These are phyloP conservation scores for Diplodus sargus DNA, from an alignment of 2,797 vertebrate species.

Conservation along the genomic window DNA sequence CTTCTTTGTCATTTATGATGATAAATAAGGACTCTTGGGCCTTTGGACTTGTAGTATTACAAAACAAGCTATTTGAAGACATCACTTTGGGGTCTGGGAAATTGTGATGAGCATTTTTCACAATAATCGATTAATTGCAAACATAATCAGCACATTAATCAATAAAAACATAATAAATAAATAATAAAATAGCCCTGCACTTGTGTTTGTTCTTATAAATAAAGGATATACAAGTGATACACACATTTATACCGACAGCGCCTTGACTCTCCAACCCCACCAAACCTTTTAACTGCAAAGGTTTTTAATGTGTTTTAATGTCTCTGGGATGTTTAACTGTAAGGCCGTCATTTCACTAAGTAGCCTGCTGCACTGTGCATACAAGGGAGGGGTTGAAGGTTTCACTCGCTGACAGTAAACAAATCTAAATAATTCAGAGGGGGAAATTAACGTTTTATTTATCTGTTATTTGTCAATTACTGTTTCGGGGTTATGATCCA, in stretches of 20 bases:
- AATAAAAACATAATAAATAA: too few relatives aligned
- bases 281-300: constrained; percentile 56
- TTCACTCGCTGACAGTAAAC: constrained; percentile 59
- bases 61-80: too few relatives aligned
- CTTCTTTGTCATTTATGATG: too few relatives aligned
- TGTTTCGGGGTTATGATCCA: constrained; percentile 28
- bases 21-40: too few relatives aligned
- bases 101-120: too few relatives aligned
- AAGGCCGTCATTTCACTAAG: constrained; percentile 46
- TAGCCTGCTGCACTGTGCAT: constrained; percentile 44
- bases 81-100: too few relatives aligned
- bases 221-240: constrained; percentile 4
- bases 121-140: too few relatives aligned
- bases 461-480: constrained; percentile 52
- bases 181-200: too few relatives aligned
- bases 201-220: neutral
- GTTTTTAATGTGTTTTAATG: constrained; percentile 67
- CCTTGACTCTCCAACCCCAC: constrained; percentile 10
- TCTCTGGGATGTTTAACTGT: constrained; percentile 61
- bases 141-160: too few relatives aligned
- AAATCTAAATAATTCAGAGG: constrained; percentile 71
- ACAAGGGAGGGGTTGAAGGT: constrained; percentile 17
- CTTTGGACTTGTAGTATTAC: too few relatives aligned
- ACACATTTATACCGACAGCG: neutral
- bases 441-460: constrained; percentile 57